Percentiles rank a stretch among this genome's conserved stretches.
phyloP scores from a whole-genome alignment of 2,113 vertebrate species.

The Tragelaphus imberbis region DNA sequence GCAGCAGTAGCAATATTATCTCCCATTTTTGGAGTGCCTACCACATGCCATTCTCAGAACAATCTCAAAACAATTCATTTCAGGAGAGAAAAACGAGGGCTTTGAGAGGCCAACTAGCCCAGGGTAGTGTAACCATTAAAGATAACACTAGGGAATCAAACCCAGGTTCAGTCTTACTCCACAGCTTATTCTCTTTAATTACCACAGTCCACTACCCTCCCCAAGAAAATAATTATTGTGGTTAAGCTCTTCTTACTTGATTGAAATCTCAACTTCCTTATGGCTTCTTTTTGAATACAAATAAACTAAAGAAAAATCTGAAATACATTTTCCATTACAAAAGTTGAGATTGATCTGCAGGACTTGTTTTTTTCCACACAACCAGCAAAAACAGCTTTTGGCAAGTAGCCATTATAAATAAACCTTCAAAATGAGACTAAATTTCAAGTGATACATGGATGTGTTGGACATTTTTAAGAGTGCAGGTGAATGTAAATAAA shows the following conservation, averaged over 20 bases:
- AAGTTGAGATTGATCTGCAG: slow-evolving; percentile 57
- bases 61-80: not conserved
- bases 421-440: slow-evolving; percentile 69
- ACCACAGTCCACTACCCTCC: not conserved
- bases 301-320: not conserved
- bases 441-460: slow-evolving; percentile 39
- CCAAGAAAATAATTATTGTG: not conserved
- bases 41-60: not conserved
- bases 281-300: slow-evolving; percentile 6
- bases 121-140: not conserved
- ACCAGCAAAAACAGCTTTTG: slow-evolving; percentile 64
- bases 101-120: not conserved
- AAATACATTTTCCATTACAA: not conserved
- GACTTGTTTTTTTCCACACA: slow-evolving; percentile 67
- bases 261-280: slow-evolving; percentile 33
- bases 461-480: slow-evolving; percentile 35
- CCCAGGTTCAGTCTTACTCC: not conserved
- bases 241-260: not conserved
- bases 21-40: not conserved
- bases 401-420: slow-evolving; percentile 71
- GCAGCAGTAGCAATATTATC: not conserved
- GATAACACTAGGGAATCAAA: not conserved
- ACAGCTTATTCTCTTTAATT: not conserved
- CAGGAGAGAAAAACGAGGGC: not conserved
- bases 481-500: slow-evolving; percentile 54